A percentile compares a stretch with the other conserved stretches of the same genome.
phyloP scores from a whole-genome alignment of 2,797 vertebrate genomes.

The Mergus octosetaceus region DNA sequence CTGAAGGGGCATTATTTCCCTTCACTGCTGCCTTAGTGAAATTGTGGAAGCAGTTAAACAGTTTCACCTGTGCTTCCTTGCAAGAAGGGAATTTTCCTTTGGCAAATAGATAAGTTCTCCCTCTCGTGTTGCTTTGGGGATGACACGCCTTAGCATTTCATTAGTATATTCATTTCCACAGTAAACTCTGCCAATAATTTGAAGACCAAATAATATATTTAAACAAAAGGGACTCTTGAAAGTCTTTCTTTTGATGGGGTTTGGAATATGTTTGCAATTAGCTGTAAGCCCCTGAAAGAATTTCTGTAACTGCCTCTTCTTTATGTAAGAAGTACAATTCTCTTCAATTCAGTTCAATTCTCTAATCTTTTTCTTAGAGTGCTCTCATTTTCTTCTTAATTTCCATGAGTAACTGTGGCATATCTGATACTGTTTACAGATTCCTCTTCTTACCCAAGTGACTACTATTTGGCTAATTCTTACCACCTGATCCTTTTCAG shows the following conservation, averaged over 20 bases:
- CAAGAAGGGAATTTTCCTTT: background rate
- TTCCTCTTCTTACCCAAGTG: background rate
- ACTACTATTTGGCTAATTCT: background rate
- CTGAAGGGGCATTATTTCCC: background rate
- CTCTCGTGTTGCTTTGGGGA: background rate
- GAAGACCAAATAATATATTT: background rate
- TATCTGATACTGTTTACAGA: background rate
- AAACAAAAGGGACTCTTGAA: background rate
- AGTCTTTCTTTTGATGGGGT: background rate
- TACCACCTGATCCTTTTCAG: slow-evolving; percentile 72
- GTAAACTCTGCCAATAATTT: background rate
- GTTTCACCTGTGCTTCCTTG: background rate
- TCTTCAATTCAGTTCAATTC: background rate
- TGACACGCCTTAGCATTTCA: background rate
- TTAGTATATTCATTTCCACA: background rate
- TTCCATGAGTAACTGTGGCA: background rate
- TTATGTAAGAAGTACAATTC: background rate
- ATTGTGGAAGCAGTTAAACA: background rate
- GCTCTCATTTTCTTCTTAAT: background rate
- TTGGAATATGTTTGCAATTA: background rate
- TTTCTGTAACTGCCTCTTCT: background rate
- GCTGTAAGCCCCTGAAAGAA: background rate
- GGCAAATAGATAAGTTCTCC: background rate
- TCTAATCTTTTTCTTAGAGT: background rate
- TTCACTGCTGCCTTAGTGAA: background rate